Conservation (phyloP, 2,113 vertebrate species). For the Pangasianodon hypophthalmus region DNA sequence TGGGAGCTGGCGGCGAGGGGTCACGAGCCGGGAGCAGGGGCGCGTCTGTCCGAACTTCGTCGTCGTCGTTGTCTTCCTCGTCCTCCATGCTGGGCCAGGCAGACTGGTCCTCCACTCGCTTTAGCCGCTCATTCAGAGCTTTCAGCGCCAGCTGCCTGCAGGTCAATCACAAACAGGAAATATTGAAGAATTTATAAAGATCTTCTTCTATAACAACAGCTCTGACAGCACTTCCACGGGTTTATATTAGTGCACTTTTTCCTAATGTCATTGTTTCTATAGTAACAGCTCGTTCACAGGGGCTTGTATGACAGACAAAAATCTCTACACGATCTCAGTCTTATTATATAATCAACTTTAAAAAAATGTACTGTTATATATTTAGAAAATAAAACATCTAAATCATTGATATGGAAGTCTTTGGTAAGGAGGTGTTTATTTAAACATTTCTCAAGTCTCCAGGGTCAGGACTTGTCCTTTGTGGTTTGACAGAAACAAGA, state of each 20-base stretch:
- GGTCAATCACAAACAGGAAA: conserved; percentile 38
- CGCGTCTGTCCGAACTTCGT: conserved; percentile 79
- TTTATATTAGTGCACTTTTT: background rate
- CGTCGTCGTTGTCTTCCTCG: conserved; percentile 85
- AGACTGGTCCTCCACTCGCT: conserved; percentile 91
- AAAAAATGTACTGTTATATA: background rate
- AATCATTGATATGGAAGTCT: background rate
- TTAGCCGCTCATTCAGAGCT: conserved; percentile 93
- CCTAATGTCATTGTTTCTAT: background rate
- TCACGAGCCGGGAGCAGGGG: conserved; percentile 68
- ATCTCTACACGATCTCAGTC: background rate
- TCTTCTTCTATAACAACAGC: background rate
- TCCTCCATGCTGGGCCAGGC: conserved; percentile 99
- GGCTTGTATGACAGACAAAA: background rate
- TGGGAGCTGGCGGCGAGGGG: conserved; percentile 58
- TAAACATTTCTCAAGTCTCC: background rate
- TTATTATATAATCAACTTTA: background rate
- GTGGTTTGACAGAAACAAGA: background rate
- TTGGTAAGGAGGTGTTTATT: background rate
- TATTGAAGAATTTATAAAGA: background rate
- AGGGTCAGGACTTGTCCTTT: background rate
- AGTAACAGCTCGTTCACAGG: background rate
- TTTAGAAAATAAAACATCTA: background rate
- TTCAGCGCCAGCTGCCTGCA: conserved; percentile 93
- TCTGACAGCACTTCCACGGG: background rate